These are phyloP conservation scores for Ruditapes philippinarum DNA, from an alignment of 1,140 invertebrate species.

Conservation along the genomic window DNA sequence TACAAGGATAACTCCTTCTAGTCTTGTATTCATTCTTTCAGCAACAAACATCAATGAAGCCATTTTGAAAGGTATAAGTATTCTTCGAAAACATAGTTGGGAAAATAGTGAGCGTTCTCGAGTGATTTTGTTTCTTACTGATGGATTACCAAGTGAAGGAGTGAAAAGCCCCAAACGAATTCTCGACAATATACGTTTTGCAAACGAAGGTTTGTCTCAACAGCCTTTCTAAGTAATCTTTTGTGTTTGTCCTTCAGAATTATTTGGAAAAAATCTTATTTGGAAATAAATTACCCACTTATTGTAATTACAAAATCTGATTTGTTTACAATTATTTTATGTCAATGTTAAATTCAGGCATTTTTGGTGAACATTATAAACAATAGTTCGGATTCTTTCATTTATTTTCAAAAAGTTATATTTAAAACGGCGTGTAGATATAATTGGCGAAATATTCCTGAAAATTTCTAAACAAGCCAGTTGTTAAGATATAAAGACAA, in stretches of 20 bases:
- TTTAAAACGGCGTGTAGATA: no score
- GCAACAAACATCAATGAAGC: slow-evolving; percentile 14
- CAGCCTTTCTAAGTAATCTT: no score
- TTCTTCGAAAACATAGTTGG: not conserved
- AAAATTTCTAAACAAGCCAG: no score
- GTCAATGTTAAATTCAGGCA: no score
- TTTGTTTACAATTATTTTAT: no score
- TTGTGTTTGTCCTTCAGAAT: no score
- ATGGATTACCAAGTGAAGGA: slow-evolving; percentile 91
- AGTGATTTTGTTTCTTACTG: slow-evolving; percentile 92
- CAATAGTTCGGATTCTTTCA: no score
- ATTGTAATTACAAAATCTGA: not conserved
- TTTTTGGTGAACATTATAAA: no score
- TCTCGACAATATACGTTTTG: slow-evolving; percentile 82
- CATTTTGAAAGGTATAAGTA: not conserved
- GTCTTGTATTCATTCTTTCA: not conserved
- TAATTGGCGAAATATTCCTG: no score
- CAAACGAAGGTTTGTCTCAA: slow-evolving; percentile 61
- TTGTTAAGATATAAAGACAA: no score
- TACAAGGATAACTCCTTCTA: no score
- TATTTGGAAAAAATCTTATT: not conserved
- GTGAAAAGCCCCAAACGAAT: slow-evolving; percentile 88
- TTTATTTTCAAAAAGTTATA: no score
- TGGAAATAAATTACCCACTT: not conserved
- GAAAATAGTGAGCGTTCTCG: slow-evolving; percentile 79